Evolutionary conservation across 2,797 vertebrate genomes (phyloP), one percentile per base, ranked within the genome.

Genomic region (Poecilia velifera): DNA sequence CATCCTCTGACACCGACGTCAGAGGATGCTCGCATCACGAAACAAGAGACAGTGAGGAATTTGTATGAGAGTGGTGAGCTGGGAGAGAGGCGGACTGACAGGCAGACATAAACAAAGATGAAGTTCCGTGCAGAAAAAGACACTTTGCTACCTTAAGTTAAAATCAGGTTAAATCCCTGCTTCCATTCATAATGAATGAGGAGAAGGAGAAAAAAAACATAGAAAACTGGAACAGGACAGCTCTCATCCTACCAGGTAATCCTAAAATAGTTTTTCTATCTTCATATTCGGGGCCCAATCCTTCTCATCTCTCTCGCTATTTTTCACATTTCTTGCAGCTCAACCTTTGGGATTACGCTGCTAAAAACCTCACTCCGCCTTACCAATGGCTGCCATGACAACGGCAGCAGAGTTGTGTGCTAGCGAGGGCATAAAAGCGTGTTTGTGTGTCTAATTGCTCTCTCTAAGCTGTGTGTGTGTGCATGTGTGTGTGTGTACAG

Each of bases 361-460:
- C 89, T 90, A 89, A 95, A 94, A 93, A 94, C 92, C 92, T 78
- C 84, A 80, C 86, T 81, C 84, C 86, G 86, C 89, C 84, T 90
- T 89, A 93, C 93, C 91, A 91, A 88, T 92, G 83, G 95, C 95
- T 96, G 95, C 96, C 94, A 96, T 96, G 95, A 95, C 95, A 96
- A 96, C 96, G 81, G 92, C 92, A 82, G 80, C 81, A 80, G 93
- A 95, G 92, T 85, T 36, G 86, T 74, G 86, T 39, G 82, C 59
- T 85, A 89, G 87, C 2, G 80, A 83, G 88, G 84, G 84, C 70
- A 39, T 73, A 85, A 89, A 87, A 90, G 90, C 89, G 89, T 87
- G 92, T 91, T 86, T 86, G 91, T 86, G 89, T 87, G 85, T 91
- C 86, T 93, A 88, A 93, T 91, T 93, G 90, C 82, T 79, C 86